These are phyloP conservation scores for Gadopsis marmoratus DNA, from an alignment of 2,797 vertebrate species.

Conservation along the genomic window DNA sequence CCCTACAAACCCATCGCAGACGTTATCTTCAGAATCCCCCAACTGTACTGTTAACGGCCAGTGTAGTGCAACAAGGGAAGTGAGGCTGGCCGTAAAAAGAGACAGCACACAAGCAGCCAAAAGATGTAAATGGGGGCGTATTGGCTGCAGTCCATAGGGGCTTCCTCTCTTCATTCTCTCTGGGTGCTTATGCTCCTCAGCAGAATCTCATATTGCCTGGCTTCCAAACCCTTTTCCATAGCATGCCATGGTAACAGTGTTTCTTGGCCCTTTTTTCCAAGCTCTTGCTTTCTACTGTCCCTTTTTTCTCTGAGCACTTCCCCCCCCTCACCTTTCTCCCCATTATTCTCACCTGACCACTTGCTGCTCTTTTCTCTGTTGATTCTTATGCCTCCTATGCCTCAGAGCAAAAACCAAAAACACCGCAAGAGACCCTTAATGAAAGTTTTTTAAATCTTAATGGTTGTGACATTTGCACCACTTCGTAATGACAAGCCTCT, in stretches of 20 bases:
- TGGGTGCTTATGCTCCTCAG: conserved; percentile 91
- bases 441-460: conserved; percentile 72
- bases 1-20: conserved; percentile 85
- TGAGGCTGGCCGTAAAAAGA: conserved; percentile 74
- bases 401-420: conserved; percentile 78
- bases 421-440: conserved; percentile 74
- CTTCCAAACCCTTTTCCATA: conserved; percentile 94
- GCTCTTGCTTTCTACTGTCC: conserved; percentile 89
- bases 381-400: conserved; percentile 85
- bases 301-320: conserved; percentile 79
- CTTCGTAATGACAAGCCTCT: conserved; percentile 79
- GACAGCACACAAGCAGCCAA: conserved; percentile 85
- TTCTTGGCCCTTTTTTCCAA: conserved; percentile 87
- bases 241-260: conserved; percentile 96
- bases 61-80: conserved; percentile 85
- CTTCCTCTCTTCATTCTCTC: conserved; percentile 88
- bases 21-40: conserved; percentile 80
- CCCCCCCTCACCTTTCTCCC: conserved; percentile 82
- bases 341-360: conserved; percentile 87
- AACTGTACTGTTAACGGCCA: conserved; percentile 88
- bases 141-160: conserved; percentile 89
- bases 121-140: conserved; percentile 90
- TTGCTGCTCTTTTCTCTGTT: conserved; percentile 90
- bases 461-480: conserved; percentile 82
- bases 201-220: conserved; percentile 93